These are phyloP conservation scores for Bombus affinis DNA, from an alignment of 1,140 invertebrate genomes.

Conservation along the genomic window DNA sequence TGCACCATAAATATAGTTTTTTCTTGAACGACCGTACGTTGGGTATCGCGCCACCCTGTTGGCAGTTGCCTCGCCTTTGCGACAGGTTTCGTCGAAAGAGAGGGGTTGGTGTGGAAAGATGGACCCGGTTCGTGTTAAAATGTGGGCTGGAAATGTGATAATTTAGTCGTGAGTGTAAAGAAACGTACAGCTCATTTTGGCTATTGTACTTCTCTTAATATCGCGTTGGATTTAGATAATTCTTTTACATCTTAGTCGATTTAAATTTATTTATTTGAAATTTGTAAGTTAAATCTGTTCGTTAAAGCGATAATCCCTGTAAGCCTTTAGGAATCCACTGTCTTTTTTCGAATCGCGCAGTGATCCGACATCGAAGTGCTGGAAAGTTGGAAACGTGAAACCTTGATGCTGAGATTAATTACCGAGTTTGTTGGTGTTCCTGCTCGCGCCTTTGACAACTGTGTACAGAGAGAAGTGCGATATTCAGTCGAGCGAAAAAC, in stretches of 20 bases:
- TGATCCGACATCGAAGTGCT: background rate
- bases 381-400: background rate
- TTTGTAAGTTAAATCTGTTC: background rate
- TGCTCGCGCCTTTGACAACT: background rate
- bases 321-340: background rate
- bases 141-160: background rate
- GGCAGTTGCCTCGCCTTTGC: slow-evolving; percentile 4
- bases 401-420: slow-evolving; percentile 20
- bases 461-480: background rate
- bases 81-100: slow-evolving; percentile 23
- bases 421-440: background rate
- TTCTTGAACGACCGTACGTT: background rate
- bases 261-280: background rate
- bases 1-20: slow-evolving; percentile 36
- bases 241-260: background rate
- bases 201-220: no score
- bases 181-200: background rate
- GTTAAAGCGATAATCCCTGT: background rate
- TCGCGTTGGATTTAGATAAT: no score
- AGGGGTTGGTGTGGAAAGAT: background rate
- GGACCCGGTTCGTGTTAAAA: background rate
- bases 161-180: background rate
- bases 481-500: slow-evolving; percentile 8
- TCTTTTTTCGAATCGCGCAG: background rate
- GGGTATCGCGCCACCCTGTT: background rate